Conservation (phyloP, 2,888 invertebrate genomes). For the Plebejus melissa region DNA sequence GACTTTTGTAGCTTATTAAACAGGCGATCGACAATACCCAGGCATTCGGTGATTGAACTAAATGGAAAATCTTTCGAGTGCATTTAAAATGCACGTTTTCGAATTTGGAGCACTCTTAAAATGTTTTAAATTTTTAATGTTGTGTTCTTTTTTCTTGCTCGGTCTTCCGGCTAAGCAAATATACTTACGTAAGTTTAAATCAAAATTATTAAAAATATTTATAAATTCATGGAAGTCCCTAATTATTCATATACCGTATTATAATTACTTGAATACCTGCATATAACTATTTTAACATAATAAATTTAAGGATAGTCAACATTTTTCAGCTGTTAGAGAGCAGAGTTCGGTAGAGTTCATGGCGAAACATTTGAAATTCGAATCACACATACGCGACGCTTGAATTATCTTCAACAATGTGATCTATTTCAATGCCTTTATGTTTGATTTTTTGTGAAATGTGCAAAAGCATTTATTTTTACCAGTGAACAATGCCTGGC, state of each 20-base stretch:
- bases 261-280: background rate
- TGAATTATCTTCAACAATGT: slow-evolving; percentile 1
- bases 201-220: too few species aligned
- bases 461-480: slow-evolving; percentile 10
- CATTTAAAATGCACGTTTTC: background rate
- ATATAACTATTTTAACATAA: background rate
- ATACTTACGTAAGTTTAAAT: too few species aligned
- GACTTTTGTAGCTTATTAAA: slow-evolving; percentile 10
- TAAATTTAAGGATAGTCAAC: background rate
- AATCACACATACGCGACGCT: background rate
- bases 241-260: too few species aligned
- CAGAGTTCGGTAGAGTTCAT: slow-evolving; percentile 8
- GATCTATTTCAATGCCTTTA: slow-evolving; percentile 5
- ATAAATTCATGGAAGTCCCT: too few species aligned
- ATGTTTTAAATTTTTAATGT: background rate
- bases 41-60: slow-evolving; percentile 17
- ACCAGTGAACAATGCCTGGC: slow-evolving; percentile 23
- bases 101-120: background rate
- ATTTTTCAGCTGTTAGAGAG: slow-evolving; percentile 1
- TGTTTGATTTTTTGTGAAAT: slow-evolving; percentile 8
- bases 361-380: background rate
- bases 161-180: background rate
- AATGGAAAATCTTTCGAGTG: background rate
- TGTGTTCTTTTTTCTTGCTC: background rate
- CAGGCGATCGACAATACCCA: background rate